Evolutionary conservation across 1,140 invertebrate genomes (phyloP), one percentile per base, ranked within the genome.

Genomic region (Charaxes varanes): DNA sequence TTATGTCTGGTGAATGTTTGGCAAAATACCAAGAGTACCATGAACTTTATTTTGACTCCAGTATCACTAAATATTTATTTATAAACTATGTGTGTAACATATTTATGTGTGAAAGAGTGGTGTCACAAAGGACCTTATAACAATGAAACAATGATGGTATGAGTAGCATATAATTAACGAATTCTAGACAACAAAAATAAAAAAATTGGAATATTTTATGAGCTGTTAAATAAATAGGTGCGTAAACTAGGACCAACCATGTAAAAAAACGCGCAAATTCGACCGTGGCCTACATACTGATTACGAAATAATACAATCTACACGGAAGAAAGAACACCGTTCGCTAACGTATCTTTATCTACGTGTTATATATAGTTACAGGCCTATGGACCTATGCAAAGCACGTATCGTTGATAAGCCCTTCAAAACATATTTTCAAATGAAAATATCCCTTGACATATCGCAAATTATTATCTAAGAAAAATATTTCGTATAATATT

Each of bases 251-350:
- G 28, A 16, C 28, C 17, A 18, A 41, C 14, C 13, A 36, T 57
- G 49, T 50, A 73, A 63, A 69, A 76, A 77, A 78, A 73, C 68
- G 59, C 70, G 79, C 72, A 81, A 83, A 74, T 60, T 27, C 66
- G 74, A 78, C 79, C 79, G 40, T 81, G 79, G 79, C 79, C 79
- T 73, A 83, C 68, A 76, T 83, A 57, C 30, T 46, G 57, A 73
- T 83, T 83, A 83, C 77, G 77, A 83, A 83, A 83, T 79, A 72
- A 53, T 57, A 73, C 69, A 70, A 68, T 70, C 66, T 62, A 80
- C 51, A 67, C 74, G 73, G 76, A 83, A 83, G 76, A 72, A 83
- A 80, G 76, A 72, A 55, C 42, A 59, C 50, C 47, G 65, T 57
- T 64, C 49, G 52, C 49, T 58, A 61, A 56, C 61, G 65, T 66